phyloP scores from a whole-genome alignment of 23 tunicate genomes.

The Corella eumyota region DNA sequence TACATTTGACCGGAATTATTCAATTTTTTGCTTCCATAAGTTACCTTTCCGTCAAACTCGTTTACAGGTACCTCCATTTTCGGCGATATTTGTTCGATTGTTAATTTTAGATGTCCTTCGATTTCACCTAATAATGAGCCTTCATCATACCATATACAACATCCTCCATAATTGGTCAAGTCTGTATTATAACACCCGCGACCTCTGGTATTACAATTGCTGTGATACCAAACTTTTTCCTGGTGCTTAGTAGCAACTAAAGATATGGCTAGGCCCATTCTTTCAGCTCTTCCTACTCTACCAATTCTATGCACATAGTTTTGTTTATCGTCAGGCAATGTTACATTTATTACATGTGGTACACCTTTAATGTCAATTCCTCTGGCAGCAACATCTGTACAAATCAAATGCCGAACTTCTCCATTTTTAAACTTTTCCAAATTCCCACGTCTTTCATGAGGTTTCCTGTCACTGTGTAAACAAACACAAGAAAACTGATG shows the following conservation, averaged over 20 bases:
- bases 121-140: slow-evolving; percentile 61
- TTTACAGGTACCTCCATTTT: slow-evolving; percentile 84
- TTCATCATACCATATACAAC: slow-evolving; percentile 93
- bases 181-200: slow-evolving; percentile 84
- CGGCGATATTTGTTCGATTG: slow-evolving; percentile 77
- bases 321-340: slow-evolving; percentile 88
- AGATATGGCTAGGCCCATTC: slow-evolving; percentile 94
- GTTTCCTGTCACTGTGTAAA: slow-evolving; percentile 82
- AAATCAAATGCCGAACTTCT: slow-evolving; percentile 75
- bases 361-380: slow-evolving; percentile 90
- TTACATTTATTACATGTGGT: slow-evolving; percentile 93
- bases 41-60: slow-evolving; percentile 96
- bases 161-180: slow-evolving; percentile 81
- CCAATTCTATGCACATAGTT: slow-evolving; percentile 94
- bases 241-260: slow-evolving; percentile 78
- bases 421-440: slow-evolving; percentile 61
- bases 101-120: slow-evolving; percentile 82
- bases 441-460: slow-evolving; percentile 64
- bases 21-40: slow-evolving; percentile 61
- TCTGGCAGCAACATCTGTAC: slow-evolving; percentile 95
- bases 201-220: slow-evolving; percentile 77
- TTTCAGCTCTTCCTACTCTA: slow-evolving; percentile 87
- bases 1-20: slow-evolving; percentile 20
- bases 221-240: slow-evolving; percentile 81
- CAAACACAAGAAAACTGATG: slow-evolving; percentile 79